Evolutionary conservation across 2,113 vertebrate species (phyloP), one percentile per base, ranked within the genome.

Genomic region (Limanda limanda): DNA sequence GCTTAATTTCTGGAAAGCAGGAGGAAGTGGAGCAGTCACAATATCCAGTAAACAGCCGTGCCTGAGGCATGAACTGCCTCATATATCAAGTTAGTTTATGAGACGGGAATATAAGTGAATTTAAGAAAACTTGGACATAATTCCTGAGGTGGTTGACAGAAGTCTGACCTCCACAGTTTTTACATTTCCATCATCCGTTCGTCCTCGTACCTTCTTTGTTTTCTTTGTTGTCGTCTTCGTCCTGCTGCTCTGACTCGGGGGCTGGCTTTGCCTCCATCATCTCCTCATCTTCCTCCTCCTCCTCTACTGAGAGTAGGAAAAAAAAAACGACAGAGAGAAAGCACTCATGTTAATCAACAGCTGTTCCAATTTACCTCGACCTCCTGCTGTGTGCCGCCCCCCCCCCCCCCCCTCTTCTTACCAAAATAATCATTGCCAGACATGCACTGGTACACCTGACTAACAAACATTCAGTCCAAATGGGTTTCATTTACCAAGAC

Each of bases 221-320:
- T 74, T 98, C 97, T 82, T 94, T 94, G 81, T 92, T 96, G 72
- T 97, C 95, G 6, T 98, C 96, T 71, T 97, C 95, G 82, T 96
- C 96, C 92, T 94, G 96, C 5, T 78, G 91, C 86, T 97, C 96
- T 11, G 94, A 94, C 66, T 97, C 96, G 1, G 94, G 92, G 48
- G 94, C 94, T 57, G 88, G 92, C 95, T 98, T 97, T 7, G 91
- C 89, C 72, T 97, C 97, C 63, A 95, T 93, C 89, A 96, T 94
- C 92, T 98, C 97, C 79, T 98, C 97, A 61, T 99, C 97, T 56
- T 99, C 97, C 54, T 99, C 97, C 86, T 99, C 97, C 91, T 98
- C 97, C 84, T 98, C 97, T 95, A 87, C 82, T 93, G 88, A 86
- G 57, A 93, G 85, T 82, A 71, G 74, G 67, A 63, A 48, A 40